Percentiles rank a stretch among this genome's conserved stretches.
phyloP scores from a whole-genome alignment of 64 coral and sea anemone species.

The Montipora foliosa region DNA sequence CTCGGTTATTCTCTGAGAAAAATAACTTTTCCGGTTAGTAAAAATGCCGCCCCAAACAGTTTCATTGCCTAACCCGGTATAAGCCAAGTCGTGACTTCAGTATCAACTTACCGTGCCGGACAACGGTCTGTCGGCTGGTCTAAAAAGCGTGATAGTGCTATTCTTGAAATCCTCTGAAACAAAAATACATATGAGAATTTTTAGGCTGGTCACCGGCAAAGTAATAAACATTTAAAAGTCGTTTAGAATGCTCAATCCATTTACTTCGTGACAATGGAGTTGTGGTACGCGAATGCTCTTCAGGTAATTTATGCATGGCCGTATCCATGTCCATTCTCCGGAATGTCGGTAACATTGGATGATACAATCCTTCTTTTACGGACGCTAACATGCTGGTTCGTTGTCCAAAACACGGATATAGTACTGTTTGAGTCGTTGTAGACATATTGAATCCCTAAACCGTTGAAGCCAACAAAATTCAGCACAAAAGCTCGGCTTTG shows the following conservation, averaged over 20 bases:
- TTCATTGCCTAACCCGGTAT: neutral
- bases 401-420: slow-evolving; percentile 48
- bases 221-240: neutral
- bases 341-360: slow-evolving; percentile 90
- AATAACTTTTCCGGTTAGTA: neutral
- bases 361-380: slow-evolving; percentile 94
- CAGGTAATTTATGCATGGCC: slow-evolving; percentile 88
- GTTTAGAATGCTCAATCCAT: neutral
- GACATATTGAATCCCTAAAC: slow-evolving; percentile 11
- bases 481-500: neutral
- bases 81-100: neutral
- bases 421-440: slow-evolving; percentile 47
- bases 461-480: neutral
- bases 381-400: slow-evolving; percentile 82
- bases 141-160: slow-evolving; percentile 86
- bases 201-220: neutral
- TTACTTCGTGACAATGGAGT: slow-evolving; percentile 84
- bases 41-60: neutral
- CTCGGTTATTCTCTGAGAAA: slow-evolving; percentile 85
- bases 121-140: slow-evolving; percentile 74
- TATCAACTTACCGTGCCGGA: slow-evolving; percentile 84
- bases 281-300: slow-evolving; percentile 92
- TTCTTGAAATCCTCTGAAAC: slow-evolving; percentile 91
- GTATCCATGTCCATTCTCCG: slow-evolving; percentile 97
- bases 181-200: neutral